phyloP scores from a whole-genome alignment of 2,888 invertebrate genomes.

The Pseudoips prasinana region DNA sequence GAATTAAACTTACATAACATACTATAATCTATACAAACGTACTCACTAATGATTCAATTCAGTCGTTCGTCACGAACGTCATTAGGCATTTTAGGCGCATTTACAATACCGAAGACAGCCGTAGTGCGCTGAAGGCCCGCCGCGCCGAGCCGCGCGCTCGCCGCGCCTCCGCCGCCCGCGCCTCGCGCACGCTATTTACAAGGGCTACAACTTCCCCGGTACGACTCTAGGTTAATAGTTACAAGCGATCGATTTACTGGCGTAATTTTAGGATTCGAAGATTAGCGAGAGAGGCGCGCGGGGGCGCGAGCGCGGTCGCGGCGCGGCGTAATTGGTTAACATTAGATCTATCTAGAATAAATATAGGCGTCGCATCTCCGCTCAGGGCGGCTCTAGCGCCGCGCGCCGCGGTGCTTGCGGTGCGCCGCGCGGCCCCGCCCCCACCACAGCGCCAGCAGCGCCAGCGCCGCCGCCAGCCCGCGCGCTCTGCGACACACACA shows the following conservation, averaged over 20 bases:
- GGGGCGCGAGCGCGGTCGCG: slow-evolving; percentile 31
- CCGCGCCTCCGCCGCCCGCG: slow-evolving; percentile 26
- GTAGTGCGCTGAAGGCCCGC: slow-evolving; percentile 18
- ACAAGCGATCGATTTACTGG: slow-evolving; percentile 66
- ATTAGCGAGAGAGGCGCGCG: slow-evolving; percentile 14
- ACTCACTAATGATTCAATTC: slow-evolving; percentile 36
- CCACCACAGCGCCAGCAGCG: slow-evolving; percentile 64
- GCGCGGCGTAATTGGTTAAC: slow-evolving; percentile 42
- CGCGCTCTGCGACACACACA: slow-evolving; percentile 44
- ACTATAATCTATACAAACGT: slow-evolving; percentile 35
- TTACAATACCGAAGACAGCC: slow-evolving; percentile 2
- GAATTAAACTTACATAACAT: slow-evolving; percentile 22
- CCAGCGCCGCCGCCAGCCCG: slow-evolving; percentile 61
- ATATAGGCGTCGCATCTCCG: slow-evolving; percentile 43
- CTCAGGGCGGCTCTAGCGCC: slow-evolving; percentile 80
- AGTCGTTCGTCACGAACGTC: slow-evolving; percentile 20
- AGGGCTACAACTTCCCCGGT: slow-evolving; percentile 73
- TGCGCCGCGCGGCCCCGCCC: slow-evolving; percentile 65
- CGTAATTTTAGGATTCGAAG: slow-evolving; percentile 66
- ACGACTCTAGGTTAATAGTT: slow-evolving; percentile 70
- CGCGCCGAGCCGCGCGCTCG: slow-evolving; percentile 23
- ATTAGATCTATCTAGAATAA: slow-evolving; percentile 80
- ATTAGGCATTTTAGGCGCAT: slow-evolving; percentile 35
- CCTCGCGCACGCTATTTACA: slow-evolving; percentile 55
- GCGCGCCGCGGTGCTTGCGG: slow-evolving; percentile 82